Percentiles rank a stretch among this genome's conserved stretches.
Evolutionary conservation across 2,797 vertebrate species (phyloP).

Genomic region (Chiloscyllium punctatum): DNA sequence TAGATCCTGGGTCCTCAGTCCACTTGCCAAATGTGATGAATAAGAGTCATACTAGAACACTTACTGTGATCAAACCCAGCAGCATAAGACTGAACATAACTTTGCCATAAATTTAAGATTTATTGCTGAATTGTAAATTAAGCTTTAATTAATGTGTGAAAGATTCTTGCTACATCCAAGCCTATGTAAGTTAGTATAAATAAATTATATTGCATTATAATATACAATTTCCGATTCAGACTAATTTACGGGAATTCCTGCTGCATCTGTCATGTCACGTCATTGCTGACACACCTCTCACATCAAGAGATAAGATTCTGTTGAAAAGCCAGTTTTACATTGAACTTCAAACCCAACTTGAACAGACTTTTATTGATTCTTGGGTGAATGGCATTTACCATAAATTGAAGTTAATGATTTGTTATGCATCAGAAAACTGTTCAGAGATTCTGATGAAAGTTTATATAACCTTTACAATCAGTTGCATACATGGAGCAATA

Average conservation of each 20-base stretch:
- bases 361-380: neutral
- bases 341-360: neutral
- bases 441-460: neutral
- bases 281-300: neutral
- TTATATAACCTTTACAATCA: neutral
- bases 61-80: neutral
- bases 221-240: neutral
- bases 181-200: neutral
- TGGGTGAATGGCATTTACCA: neutral
- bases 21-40: neutral
- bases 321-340: neutral
- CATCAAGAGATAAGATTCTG: neutral
- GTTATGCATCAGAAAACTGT: neutral
- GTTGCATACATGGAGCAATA: neutral
- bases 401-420: constrained; percentile 20
- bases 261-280: neutral
- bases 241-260: neutral
- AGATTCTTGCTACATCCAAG: neutral
- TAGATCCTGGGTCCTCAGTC: neutral
- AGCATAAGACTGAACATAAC: neutral
- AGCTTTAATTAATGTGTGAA: neutral
- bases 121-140: neutral
- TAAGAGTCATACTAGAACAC: neutral
- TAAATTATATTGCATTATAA: neutral
- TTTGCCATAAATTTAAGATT: neutral